Percentiles rank a stretch among this genome's conserved stretches.
Conservation (phyloP, 2,113 vertebrate species). For the Progne subis region DNA sequence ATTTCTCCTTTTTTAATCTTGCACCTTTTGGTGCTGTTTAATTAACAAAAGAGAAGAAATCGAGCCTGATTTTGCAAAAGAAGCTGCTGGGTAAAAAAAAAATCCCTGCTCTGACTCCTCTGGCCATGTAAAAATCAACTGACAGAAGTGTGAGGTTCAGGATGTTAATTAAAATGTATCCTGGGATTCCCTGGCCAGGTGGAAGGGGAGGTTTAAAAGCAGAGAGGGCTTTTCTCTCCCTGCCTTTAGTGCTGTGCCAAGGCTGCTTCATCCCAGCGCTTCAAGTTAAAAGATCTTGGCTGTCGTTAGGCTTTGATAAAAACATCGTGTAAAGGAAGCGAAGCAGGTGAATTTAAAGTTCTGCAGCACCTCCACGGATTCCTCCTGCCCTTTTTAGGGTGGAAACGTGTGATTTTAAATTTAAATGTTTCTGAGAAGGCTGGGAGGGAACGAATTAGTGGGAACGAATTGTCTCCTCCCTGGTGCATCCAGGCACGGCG, state of each 20-base stretch:
- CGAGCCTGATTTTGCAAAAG: not conserved
- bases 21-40: not conserved
- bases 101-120: not conserved
- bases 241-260: not conserved
- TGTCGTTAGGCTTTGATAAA: not conserved
- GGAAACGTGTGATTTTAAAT: fast-evolving
- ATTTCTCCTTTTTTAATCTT: not conserved
- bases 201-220: not conserved
- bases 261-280: not conserved
- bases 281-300: not conserved
- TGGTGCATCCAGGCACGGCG: not conserved
- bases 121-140: not conserved
- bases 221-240: not conserved
- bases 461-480: not conserved
- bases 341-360: not conserved
- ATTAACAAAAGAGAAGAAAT: not conserved
- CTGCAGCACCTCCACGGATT: not conserved
- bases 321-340: fast-evolving
- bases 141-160: not conserved
- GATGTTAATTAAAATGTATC: not conserved
- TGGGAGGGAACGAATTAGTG: not conserved
- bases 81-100: not conserved
- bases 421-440: not conserved
- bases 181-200: not conserved
- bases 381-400: not conserved